Percentiles rank a stretch among this genome's conserved stretches.
These are phyloP conservation scores for Cairina moschata DNA, from an alignment of 2,113 vertebrate genomes.

Conservation along the genomic window DNA sequence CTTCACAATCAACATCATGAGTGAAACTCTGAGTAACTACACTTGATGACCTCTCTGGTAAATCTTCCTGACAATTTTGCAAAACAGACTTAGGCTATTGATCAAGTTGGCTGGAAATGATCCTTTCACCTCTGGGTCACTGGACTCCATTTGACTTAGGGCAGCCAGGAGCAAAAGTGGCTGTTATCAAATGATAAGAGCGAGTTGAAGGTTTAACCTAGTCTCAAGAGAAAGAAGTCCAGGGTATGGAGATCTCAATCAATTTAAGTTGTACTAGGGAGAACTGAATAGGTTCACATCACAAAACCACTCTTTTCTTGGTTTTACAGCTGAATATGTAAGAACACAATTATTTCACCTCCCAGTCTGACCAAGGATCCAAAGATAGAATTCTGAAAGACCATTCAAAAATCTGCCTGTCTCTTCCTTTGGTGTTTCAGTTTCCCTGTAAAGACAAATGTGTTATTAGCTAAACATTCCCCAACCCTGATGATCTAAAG, in stretches of 20 bases:
- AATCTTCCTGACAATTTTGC: slow-evolving; percentile 10
- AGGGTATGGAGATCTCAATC: background rate
- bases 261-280: slow-evolving; percentile 2
- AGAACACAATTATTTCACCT: background rate
- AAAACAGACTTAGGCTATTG: slow-evolving; percentile 40
- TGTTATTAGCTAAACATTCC: background rate
- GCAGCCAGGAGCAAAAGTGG: slow-evolving; percentile 10
- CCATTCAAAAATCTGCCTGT: background rate
- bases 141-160: slow-evolving; percentile 21
- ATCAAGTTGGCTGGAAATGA: slow-evolving; percentile 16
- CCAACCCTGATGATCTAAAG: background rate
- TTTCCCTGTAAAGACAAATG: background rate
- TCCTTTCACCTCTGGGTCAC: slow-evolving; percentile 33
- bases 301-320: background rate
- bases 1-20: slow-evolving; percentile 1
- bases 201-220: slow-evolving; percentile 16
- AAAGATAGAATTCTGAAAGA: background rate
- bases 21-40: background rate
- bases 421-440: background rate
- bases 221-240: slow-evolving; percentile 12
- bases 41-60: slow-evolving; percentile 11
- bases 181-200: slow-evolving; percentile 37
- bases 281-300: background rate
- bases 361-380: background rate
- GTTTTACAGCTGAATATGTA: background rate